Base-by-base conservation (phyloP, 2,888 invertebrate genomes). In the Proisotoma minuta region DNA sequence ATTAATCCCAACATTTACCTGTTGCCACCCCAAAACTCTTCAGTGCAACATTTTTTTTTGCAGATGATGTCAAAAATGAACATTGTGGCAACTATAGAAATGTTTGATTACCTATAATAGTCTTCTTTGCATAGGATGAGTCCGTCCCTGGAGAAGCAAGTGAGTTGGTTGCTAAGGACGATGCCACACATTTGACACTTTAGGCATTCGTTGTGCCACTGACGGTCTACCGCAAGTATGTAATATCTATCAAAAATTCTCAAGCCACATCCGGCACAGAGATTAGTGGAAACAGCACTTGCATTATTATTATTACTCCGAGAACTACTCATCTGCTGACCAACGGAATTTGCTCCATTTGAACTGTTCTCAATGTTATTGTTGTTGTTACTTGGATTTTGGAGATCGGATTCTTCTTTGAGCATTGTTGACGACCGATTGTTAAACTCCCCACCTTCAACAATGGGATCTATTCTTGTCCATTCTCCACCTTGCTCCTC, bases 61-160 rank as follows among this genome's bases (percentile, higher is more conserved):
- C 34, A 34, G 8, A 34, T 15, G 34, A 28, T 22, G 34, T 27
- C 26, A 51, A 59, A 59, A 12, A 34, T 23, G 18, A 27, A 26
- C 2, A 5, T 26, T 15, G 28, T 24, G 15, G 5, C 26, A 15
- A 15, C 34, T 10, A 34, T 10, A 10, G 34, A 10, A 53, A 53
- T 12, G 15, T 12, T 20, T 3, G 26, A 48, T 43, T 66, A 93
- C 94, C 92, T 87, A 80, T 90, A 91, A 78, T 94, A 95, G 79
- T 95, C 94, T 75, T 92, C 91, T 77, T 92, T 92, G 83, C 94
- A 95, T 79, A 91, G 94, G 75, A 94, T 92, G 77, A 88, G 87
- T 58, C 91, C 91, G 75, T 92, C 91, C 70, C 91, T 82, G 10
- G 90, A 87, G 78, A 92, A 95, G 80, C 94, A 94, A 72, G 91